Evolutionary conservation across 2,113 vertebrate genomes (phyloP), one percentile per base, ranked within the genome.

Genomic region (Kobus ellipsiprymnus): DNA sequence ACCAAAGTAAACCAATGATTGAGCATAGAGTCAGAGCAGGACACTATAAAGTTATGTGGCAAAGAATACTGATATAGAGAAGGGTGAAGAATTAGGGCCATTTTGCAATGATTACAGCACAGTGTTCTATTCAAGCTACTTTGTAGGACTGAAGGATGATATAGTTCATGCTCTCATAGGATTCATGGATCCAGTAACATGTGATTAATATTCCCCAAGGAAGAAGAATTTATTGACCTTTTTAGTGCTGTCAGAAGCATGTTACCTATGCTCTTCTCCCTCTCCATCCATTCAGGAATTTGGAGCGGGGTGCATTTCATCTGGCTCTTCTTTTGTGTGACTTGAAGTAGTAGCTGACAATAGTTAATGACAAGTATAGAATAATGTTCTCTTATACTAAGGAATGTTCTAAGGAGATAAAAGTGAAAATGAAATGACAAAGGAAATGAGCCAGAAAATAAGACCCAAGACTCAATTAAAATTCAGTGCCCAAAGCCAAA

Each of bases 361-460:
- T 96, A 91, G 96, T 97, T 96, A 98, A 93, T 97, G 98, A 93
- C 90, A 97, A 95, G 77, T 91, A 84, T 33, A 96, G 59, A 92
- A 55, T 94, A 71, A 94, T 89, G 55, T 91, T 97, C 96, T 94
- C 88, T 64, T 87, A 40, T 6, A 33, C 21, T 91, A 91, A 95
- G 91, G 87, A 98, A 95, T 96, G 96, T 86, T 94, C 91, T 48
- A 80, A 91, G 50, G 50, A 97, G 98, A 98, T 98, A 98, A 98
- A 97, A 92, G 80, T 86, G 44, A 92, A 97, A 97, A 94, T 85
- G 90, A 97, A 97, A 92, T 95, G 83, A 87, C 95, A 97, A 95
- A 96, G 64, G 78, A 97, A 97, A 97, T 96, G 94, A 95, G 78
- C 92, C 92, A 96, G 88, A 89, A 98, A 98, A 95, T 96, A 97